phyloP scores from a whole-genome alignment of 1,140 invertebrate species.

The Caenorhabditis inopinata region DNA sequence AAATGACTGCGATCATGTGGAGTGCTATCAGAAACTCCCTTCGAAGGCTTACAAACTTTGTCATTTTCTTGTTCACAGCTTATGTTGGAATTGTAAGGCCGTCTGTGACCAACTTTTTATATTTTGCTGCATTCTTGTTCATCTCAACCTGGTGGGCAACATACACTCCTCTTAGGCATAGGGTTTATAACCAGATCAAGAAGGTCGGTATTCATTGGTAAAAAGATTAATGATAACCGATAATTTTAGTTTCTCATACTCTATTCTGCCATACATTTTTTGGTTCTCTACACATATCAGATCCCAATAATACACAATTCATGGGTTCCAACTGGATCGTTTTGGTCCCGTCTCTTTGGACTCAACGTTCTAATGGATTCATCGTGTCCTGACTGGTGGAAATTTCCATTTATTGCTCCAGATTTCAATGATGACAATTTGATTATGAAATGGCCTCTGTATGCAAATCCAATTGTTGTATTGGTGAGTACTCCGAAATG shows the following conservation, averaged over 20 bases:
- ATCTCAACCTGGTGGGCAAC: constrained; percentile 64
- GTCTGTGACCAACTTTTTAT: constrained; percentile 55
- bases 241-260: constrained; percentile 15
- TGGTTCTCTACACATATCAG: constrained; percentile 59
- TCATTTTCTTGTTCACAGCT: constrained; percentile 41
- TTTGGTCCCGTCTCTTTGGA: constrained; percentile 56
- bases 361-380: constrained; percentile 46
- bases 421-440: constrained; percentile 6
- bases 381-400: constrained; percentile 55
- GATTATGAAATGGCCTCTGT: constrained; percentile 53
- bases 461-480: constrained; percentile 53
- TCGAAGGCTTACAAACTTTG: constrained; percentile 36
- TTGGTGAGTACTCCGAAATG: constrained; percentile 22
- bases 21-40: constrained; percentile 23
- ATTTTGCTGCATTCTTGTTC: constrained; percentile 58
- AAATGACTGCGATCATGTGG: constrained; percentile 10
- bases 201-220: background rate
- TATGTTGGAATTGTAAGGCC: constrained; percentile 53
- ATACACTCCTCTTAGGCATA: constrained; percentile 58
- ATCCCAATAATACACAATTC: constrained; percentile 54
- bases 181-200: constrained; percentile 58
- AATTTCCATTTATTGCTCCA: constrained; percentile 33
- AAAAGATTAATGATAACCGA: background rate
- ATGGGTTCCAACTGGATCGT: constrained; percentile 42
- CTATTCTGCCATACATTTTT: constrained; percentile 55